These are phyloP conservation scores for Halichoeres trimaculatus DNA, from an alignment of 2,113 vertebrate genomes.

Conservation along the genomic window DNA sequence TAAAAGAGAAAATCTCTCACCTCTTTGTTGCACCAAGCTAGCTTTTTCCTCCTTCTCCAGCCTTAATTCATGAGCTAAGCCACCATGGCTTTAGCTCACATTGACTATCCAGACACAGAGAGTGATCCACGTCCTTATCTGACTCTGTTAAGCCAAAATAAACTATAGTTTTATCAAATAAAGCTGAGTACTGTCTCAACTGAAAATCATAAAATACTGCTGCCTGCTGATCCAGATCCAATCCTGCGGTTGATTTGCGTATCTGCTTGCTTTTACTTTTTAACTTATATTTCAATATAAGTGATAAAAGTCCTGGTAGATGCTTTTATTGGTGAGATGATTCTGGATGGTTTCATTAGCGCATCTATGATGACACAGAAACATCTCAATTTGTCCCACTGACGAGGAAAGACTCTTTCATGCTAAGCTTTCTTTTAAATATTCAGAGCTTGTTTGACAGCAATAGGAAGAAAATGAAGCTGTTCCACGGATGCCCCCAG, in stretches of 20 bases:
- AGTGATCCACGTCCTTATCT: not conserved
- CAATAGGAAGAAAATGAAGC: constrained; percentile 21
- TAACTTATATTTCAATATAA: not conserved
- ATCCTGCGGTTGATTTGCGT: constrained; percentile 3
- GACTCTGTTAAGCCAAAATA: not conserved
- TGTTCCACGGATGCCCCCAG: constrained; percentile 8
- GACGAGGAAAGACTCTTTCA: not conserved
- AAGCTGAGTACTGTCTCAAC: too few species aligned
- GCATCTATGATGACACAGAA: too few species aligned
- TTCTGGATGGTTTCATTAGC: too few species aligned
- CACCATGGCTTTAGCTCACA: too few species aligned
- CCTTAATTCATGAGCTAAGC: not conserved
- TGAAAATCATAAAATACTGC: too few species aligned
- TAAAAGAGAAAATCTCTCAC: too few species aligned
- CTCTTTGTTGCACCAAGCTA: not conserved
- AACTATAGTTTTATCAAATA: not conserved
- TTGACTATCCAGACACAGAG: not conserved
- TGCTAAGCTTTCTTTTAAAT: constrained; percentile 29
- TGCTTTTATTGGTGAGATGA: too few species aligned
- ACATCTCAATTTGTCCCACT: constrained; percentile 20
- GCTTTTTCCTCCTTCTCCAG: not conserved
- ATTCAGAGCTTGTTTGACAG: constrained; percentile 29
- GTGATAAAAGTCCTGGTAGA: not conserved
- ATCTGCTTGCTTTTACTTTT: not conserved
- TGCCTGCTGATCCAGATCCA: not conserved